A percentile compares a stretch with the other conserved stretches of the same genome.
Conservation (phyloP, 2,113 vertebrate genomes). For the Rhabdornis inornatus region DNA sequence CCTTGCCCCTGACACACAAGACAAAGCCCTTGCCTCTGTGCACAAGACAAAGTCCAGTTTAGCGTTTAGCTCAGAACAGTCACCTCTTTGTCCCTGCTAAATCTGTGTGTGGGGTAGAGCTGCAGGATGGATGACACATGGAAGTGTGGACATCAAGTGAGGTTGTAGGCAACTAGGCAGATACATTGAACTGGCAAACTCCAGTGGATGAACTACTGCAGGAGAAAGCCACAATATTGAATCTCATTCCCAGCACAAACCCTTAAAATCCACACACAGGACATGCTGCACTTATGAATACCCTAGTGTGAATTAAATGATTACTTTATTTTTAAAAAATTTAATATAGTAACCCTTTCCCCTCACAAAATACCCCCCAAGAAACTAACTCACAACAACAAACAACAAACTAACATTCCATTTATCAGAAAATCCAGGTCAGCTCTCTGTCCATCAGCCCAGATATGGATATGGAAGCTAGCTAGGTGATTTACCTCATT, state of each 20-base stretch:
- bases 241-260: neutral
- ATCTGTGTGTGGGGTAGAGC: neutral
- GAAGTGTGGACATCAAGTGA: neutral
- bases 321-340: neutral
- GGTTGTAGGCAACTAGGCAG: neutral
- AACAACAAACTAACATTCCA: no score
- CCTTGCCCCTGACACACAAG: neutral
- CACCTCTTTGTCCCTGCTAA: neutral
- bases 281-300: neutral
- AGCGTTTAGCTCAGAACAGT: neutral
- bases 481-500: neutral
- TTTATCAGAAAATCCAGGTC: slow-evolving; percentile 1
- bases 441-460: slow-evolving; percentile 2
- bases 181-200: neutral
- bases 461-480: neutral
- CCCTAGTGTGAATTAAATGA: neutral
- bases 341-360: neutral
- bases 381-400: neutral
- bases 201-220: rapidly evolving
- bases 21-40: neutral
- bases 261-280: neutral
- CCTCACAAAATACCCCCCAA: rapidly evolving
- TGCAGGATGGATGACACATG: neutral
- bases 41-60: neutral
- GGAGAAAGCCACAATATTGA: neutral